These are phyloP conservation scores for Elachura formosa DNA, from an alignment of 2,113 vertebrate species.

Conservation along the genomic window DNA sequence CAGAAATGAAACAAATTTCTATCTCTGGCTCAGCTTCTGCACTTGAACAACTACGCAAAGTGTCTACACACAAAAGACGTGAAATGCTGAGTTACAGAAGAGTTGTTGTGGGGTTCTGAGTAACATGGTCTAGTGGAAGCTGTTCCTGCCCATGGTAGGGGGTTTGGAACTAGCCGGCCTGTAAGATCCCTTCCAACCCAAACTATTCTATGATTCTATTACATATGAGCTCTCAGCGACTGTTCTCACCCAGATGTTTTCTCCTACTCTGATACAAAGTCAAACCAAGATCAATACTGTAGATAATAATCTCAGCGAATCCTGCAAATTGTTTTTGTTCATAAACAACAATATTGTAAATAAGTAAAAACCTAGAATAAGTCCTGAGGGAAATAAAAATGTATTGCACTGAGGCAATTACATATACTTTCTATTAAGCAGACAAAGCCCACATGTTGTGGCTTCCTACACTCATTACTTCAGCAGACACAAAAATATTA, in stretches of 20 bases:
- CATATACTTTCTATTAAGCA: neutral
- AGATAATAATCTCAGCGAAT: neutral
- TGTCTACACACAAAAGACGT: neutral
- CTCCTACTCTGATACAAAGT: neutral
- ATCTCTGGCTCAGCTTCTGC: neutral
- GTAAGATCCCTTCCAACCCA: neutral
- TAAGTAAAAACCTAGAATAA: neutral
- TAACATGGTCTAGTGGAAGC: neutral
- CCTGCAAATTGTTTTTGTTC: neutral
- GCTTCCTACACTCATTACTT: neutral
- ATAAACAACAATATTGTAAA: neutral
- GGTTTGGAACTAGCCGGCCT: neutral
- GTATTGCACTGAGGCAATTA: neutral
- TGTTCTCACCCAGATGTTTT: neutral
- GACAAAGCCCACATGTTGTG: neutral
- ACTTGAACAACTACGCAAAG: neutral
- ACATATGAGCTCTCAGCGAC: neutral
- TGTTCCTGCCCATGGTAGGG: neutral
- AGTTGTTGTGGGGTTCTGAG: neutral
- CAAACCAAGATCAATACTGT: neutral
- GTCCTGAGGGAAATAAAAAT: neutral
- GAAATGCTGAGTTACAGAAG: neutral
- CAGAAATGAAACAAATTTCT: neutral
- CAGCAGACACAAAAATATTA: neutral
- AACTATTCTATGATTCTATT: neutral